Conservation (phyloP, 2,113 vertebrate species). For the Laticauda colubrina region DNA sequence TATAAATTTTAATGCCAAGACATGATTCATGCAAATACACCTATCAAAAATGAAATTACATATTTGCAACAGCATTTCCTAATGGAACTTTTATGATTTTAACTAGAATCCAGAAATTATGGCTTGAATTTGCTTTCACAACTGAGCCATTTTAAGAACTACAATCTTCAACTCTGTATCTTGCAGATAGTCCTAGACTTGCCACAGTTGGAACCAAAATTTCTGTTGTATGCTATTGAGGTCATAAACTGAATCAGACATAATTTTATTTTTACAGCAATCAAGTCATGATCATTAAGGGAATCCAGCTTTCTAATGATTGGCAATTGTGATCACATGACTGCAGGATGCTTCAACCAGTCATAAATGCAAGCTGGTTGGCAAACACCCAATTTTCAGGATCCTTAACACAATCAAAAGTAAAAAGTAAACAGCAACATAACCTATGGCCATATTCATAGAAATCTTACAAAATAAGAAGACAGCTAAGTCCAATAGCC, state of each 20-base stretch:
- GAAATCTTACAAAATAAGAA: neutral
- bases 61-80: neutral
- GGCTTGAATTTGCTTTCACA: neutral
- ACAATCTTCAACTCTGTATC: neutral
- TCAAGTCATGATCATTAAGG: neutral
- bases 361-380: neutral
- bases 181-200: neutral
- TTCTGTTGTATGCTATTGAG: neutral
- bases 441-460: neutral
- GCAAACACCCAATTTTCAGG: neutral
- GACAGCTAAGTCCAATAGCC: neutral
- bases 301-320: neutral
- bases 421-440: neutral
- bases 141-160: neutral
- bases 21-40: neutral
- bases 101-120: neutral
- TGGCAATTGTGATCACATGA: neutral
- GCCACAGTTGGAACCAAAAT: neutral
- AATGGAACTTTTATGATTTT: neutral
- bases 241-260: neutral
- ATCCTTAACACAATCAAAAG: neutral
- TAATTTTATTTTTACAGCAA: neutral
- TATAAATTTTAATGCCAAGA: neutral
- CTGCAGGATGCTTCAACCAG: neutral
- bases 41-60: neutral